These are phyloP conservation scores for Cheumatopsyche charites DNA, from an alignment of 1,140 invertebrate species.

Conservation along the genomic window DNA sequence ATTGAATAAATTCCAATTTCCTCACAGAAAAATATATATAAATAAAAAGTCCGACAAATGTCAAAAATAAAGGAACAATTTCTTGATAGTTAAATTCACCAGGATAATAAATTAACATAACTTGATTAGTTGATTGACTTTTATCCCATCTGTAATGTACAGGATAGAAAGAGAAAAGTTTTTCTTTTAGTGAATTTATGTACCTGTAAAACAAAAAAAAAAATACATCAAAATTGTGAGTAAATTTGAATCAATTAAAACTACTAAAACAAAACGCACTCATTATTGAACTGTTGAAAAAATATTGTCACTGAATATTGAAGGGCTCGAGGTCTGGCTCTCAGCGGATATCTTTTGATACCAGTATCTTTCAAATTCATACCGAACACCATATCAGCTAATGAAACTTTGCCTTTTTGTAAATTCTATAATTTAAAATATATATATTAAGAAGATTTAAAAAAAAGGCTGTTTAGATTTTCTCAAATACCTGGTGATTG, in stretches of 20 bases:
- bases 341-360: constrained; percentile 83
- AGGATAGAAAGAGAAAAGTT: constrained; percentile 74
- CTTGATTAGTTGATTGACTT: constrained; percentile 58
- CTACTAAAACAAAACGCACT: constrained; percentile 65
- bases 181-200: constrained; percentile 73
- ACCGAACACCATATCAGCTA: constrained; percentile 92
- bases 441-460: constrained; percentile 22
- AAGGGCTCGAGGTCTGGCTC: constrained; percentile 80
- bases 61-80: constrained; percentile 81
- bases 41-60: constrained; percentile 85
- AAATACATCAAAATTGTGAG: not conserved
- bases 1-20: constrained; percentile 93
- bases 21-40: constrained; percentile 95
- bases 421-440: constrained; percentile 63
- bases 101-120: constrained; percentile 83
- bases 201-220: constrained; percentile 67
- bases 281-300: constrained; percentile 77
- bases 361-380: constrained; percentile 89
- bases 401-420: constrained; percentile 79
- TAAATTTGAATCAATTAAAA: not conserved
- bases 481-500: constrained; percentile 71
- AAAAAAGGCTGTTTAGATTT: not conserved
- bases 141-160: constrained; percentile 64
- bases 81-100: constrained; percentile 87
- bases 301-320: constrained; percentile 91